Conservation (phyloP, 1,140 invertebrate species). For the Tetranychus cinnabarinus region DNA sequence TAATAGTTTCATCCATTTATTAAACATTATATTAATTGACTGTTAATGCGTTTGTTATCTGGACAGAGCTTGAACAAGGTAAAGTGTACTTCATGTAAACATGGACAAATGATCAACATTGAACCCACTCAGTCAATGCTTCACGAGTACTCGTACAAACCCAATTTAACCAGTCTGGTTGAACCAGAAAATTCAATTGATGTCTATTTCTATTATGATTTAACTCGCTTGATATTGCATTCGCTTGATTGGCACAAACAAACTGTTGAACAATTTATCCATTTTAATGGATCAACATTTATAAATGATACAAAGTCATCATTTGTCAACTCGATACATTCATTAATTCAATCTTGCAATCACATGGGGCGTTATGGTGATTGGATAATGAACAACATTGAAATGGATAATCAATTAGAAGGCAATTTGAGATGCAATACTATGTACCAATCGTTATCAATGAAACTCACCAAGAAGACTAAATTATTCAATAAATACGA, state of each 20-base stretch:
- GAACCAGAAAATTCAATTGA: background rate
- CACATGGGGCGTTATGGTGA: background rate
- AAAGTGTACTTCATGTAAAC: no score
- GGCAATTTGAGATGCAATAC: no score
- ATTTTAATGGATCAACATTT: background rate
- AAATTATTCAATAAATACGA: no score
- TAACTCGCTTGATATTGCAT: background rate
- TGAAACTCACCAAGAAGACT: no score
- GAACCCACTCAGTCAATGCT: background rate
- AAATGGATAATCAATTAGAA: background rate
- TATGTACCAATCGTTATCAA: no score
- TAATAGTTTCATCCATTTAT: no score
- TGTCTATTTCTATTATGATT: background rate
- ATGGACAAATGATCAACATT: background rate
- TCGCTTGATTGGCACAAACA: background rate
- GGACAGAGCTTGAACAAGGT: no score
- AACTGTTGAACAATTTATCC: background rate
- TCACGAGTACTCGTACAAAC: background rate
- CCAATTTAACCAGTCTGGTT: no score
- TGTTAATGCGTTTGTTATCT: no score
- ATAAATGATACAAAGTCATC: background rate
- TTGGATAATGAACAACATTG: background rate
- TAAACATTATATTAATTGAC: no score
- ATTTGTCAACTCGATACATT: background rate
- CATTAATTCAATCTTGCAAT: background rate